phyloP scores from a whole-genome alignment of 2,888 invertebrate species.

The Erebia palarica region DNA sequence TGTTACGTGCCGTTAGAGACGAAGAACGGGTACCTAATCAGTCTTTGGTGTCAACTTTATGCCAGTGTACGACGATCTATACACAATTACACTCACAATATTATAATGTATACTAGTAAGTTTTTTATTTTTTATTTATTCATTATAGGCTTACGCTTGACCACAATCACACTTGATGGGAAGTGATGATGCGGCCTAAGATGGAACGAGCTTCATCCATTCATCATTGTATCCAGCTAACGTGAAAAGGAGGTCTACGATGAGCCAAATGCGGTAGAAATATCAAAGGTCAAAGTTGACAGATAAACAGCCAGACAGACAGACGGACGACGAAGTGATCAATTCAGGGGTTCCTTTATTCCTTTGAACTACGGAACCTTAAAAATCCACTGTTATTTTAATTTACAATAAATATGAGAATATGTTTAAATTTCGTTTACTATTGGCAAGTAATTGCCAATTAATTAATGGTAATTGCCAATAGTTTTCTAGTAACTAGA shows the following conservation, averaged over 20 bases:
- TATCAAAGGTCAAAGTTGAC: not conserved
- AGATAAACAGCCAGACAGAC: too few relatives aligned
- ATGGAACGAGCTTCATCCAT: too few relatives aligned
- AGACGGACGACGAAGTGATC: too few relatives aligned
- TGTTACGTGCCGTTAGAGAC: slow-evolving; percentile 46
- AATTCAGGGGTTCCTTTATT: too few relatives aligned
- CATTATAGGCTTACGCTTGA: too few relatives aligned
- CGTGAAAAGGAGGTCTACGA: not conserved
- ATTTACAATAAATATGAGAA: not conserved
- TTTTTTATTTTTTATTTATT: too few relatives aligned
- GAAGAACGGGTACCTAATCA: slow-evolving; percentile 2
- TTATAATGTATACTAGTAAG: not conserved
- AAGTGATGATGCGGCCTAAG: too few relatives aligned
- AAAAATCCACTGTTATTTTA: not conserved
- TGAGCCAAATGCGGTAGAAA: not conserved
- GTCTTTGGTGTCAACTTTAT: slow-evolving; percentile 14
- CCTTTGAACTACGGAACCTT: too few relatives aligned
- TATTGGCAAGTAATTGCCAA: too few relatives aligned
- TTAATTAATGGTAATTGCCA: too few relatives aligned
- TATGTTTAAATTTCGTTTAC: not conserved
- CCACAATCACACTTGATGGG: too few relatives aligned
- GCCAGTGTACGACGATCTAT: not conserved
- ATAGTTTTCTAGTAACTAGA: too few relatives aligned
- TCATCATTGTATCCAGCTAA: not conserved
- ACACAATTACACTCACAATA: not conserved